Conservation (phyloP, 2,888 invertebrate genomes). For the Morpho deidamia region DNA sequence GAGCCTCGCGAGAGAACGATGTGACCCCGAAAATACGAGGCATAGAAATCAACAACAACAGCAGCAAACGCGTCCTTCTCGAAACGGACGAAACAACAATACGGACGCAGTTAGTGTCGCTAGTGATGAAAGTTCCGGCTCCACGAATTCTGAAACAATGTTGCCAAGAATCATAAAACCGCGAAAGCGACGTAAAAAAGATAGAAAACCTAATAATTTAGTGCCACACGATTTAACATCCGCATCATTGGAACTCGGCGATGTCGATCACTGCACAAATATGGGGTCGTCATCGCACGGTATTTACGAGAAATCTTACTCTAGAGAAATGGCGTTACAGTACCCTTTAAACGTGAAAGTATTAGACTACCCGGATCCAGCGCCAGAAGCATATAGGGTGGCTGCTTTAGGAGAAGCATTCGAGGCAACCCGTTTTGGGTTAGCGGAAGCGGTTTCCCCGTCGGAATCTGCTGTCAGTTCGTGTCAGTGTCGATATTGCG, state of each 20-base stretch:
- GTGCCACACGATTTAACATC: slow-evolving; percentile 63
- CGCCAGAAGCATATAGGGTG: slow-evolving; percentile 64
- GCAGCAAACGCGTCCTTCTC: slow-evolving; percentile 58
- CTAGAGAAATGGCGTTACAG: slow-evolving; percentile 70
- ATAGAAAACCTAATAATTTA: slow-evolving; percentile 84
- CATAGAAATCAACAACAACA: slow-evolving; percentile 64
- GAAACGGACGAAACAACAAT: slow-evolving; percentile 73
- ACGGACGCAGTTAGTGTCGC: slow-evolving; percentile 85
- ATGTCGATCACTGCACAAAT: slow-evolving; percentile 66
- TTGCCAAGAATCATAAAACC: slow-evolving; percentile 93
- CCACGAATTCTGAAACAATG: slow-evolving; percentile 83
- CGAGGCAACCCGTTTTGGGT: slow-evolving; percentile 66
- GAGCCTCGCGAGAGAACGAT: slow-evolving; percentile 51
- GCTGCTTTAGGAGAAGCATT: slow-evolving; percentile 74
- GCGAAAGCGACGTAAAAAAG: slow-evolving; percentile 92
- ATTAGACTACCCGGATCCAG: slow-evolving; percentile 59
- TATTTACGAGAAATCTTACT: slow-evolving; percentile 70
- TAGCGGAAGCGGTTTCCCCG: slow-evolving; percentile 65
- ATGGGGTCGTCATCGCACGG: slow-evolving; percentile 49
- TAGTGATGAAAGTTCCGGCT: slow-evolving; percentile 87
- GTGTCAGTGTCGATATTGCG: slow-evolving; percentile 87
- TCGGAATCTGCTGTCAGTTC: slow-evolving; percentile 68
- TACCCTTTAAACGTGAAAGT: slow-evolving; percentile 68
- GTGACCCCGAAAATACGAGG: slow-evolving; percentile 61
- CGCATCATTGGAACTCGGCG: slow-evolving; percentile 57